Base-by-base conservation (phyloP, 30 jellyfish, hydroid and myxozoan species). In the Pseudorhiza aurosa region DNA sequence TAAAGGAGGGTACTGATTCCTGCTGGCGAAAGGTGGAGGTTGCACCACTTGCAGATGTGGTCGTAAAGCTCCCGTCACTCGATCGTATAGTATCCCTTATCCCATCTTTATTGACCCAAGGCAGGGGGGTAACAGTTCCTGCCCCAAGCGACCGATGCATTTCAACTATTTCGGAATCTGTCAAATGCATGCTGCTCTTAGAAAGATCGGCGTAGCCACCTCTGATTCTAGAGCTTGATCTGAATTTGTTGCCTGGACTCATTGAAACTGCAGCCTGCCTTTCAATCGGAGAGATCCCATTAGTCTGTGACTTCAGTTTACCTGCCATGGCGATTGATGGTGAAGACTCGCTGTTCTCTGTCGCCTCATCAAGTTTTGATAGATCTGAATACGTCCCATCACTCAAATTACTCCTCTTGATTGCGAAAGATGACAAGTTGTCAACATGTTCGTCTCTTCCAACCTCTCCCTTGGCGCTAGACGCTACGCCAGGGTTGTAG, bases 141-240 rank as follows among this genome's bases (percentile, higher is more conserved):
- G 94, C 94, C 0, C 94, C 94, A 0, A 82, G 64, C 10, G 94
- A 82, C n/a, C 94, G 86, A 82, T 82, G 94, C 19, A 82, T 19
- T 15, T 73, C 29, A 18, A 58, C 87, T 0, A 82, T 72, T 12
- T 64, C 82, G 1, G 83, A 43, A 30, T 82, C 94, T 4, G 87
- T 8, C 11, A 60, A 8, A 0, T 47, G 55, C 5, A 11, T n/a
- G 4, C 17, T 51, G 5, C 39, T 47, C 68, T 27, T 27, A 33
- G 12, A 15, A 33, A 44, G 53, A 4, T 44, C 44, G 21, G 32
- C 21, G 0, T 33, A 31, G 12, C 56, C 49, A 0, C 53, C 25
- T 2, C 32, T 42, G 0, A 59, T 77, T 36, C 89, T 60, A 28
- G 89, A 77, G 27, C 81, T 58, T 15, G 89, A 53, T 32, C 73